Evolutionary conservation across 2,113 vertebrate genomes (phyloP).

Genomic region (Notothenia rossii): DNA sequence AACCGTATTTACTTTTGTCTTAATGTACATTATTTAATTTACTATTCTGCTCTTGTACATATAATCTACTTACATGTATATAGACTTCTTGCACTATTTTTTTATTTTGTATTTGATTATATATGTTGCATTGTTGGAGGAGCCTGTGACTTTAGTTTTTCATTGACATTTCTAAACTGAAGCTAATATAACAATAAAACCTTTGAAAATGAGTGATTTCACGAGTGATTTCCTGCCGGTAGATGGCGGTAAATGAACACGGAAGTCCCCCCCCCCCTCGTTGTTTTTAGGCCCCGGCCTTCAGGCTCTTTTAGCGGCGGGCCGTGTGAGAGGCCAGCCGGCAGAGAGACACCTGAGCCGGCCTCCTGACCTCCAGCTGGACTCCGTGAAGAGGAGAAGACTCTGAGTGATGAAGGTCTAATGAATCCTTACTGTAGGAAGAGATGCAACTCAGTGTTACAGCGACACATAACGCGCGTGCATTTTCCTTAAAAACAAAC

Average conservation of each 20-base stretch:
- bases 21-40: too few species aligned
- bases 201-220: too few species aligned
- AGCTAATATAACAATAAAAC: too few species aligned
- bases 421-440: background rate
- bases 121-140: too few species aligned
- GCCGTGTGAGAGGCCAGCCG: constrained; percentile 52
- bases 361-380: constrained; percentile 65
- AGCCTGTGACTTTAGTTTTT: too few species aligned
- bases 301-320: constrained; percentile 14
- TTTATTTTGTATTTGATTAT: too few species aligned
- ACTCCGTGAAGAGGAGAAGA: constrained; percentile 66
- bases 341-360: constrained; percentile 73
- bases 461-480: background rate
- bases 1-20: too few species aligned
- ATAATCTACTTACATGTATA: too few species aligned
- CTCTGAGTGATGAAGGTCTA: constrained; percentile 39
- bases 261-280: background rate
- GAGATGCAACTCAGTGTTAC: background rate
- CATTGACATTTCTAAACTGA: too few species aligned
- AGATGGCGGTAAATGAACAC: constrained; percentile 82
- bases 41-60: too few species aligned
- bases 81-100: too few species aligned
- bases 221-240: constrained; percentile 46
- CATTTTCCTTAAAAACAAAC: background rate
- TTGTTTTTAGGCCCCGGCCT: constrained; percentile 21